Percentiles rank a stretch among this genome's conserved stretches.
phyloP scores from a whole-genome alignment of 2,113 vertebrate genomes.

The Cranoglanis bouderius region DNA sequence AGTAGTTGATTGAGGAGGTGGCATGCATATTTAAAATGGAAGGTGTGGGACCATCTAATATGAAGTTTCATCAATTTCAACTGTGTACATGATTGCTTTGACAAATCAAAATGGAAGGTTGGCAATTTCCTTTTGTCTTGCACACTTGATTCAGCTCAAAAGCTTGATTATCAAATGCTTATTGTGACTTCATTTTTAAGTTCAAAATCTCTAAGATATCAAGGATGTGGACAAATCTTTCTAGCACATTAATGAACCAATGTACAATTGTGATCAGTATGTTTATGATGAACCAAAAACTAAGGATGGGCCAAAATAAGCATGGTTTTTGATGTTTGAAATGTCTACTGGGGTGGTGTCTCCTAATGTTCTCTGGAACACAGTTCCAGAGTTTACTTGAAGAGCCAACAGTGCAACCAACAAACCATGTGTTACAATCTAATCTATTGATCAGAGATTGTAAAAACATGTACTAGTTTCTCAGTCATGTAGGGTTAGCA shows the following conservation, averaged over 20 bases:
- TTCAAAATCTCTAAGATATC: no score
- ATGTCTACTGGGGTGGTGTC: accelerated
- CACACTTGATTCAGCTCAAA: background rate
- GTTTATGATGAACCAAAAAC: background rate
- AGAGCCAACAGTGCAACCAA: background rate
- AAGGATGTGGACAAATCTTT: no score
- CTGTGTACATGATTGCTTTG: background rate
- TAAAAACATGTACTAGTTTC: background rate
- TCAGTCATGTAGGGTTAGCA: background rate
- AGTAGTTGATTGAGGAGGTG: background rate
- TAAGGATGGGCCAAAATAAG: background rate
- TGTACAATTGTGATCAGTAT: background rate
- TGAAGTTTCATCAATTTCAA: background rate
- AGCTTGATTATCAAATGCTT: background rate
- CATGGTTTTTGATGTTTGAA: background rate
- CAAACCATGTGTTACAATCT: background rate
- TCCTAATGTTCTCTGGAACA: background rate
- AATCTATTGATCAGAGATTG: background rate
- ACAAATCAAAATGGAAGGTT: background rate
- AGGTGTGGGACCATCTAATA: background rate
- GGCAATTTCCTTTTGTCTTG: background rate
- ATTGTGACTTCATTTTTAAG: background rate
- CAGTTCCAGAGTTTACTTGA: background rate
- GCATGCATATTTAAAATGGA: background rate
- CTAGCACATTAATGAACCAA: background rate